Base-by-base conservation (phyloP, 2,888 invertebrate genomes). In the Dryomyza anilis region DNA sequence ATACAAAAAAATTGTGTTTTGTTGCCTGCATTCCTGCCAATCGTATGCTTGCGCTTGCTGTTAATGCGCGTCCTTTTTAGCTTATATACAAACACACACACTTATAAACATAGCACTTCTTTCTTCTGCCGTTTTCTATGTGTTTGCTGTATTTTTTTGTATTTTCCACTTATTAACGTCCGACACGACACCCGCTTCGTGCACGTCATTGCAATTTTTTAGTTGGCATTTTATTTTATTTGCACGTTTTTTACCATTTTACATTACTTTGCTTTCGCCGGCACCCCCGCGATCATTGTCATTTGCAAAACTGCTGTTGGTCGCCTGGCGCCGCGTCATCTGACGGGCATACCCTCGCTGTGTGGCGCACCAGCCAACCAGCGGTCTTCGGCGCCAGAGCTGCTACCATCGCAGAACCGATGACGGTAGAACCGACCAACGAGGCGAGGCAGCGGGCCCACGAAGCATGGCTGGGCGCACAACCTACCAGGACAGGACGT, bases 231-330 rank as follows among this genome's bases (percentile, higher is more conserved):
- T 21, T 6, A 10, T 50, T 61, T 33, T 52, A 27, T 61, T n/a
- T 27, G 8, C n/a, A 12, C 27, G 12, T 50, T 33, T 33, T 50
- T 60, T 25, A 5, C 19, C 19, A 12, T 50, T 21, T 50, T 50
- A 14, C 25, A 14, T 25, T 27, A n/a, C 25, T 14, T 50, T 25
- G 50, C 23, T 25, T 50, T 25, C 25, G 23, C 7, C 23, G 23
- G 14, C 14, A n/a, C n/a, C n/a, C n/a, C n/a, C n/a, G n/a, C n/a
- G n/a, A n/a, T n/a, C n/a, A 23, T 33, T 53, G 55, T 33, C 55
- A 45, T 29, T 43, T 53, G 48, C 61, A 52, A 62, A 62, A 56
- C 39, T 46, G 56, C 63, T 43, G 63, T 56, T 56, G 63, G 63
- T 29, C 53, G 52, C 52, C 33, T 16, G 14, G 53, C 25, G 39